Percentiles rank a stretch among this genome's conserved stretches.
Conservation (phyloP, 2,888 invertebrate species). For the Aphelenchoides bicaudatus region DNA sequence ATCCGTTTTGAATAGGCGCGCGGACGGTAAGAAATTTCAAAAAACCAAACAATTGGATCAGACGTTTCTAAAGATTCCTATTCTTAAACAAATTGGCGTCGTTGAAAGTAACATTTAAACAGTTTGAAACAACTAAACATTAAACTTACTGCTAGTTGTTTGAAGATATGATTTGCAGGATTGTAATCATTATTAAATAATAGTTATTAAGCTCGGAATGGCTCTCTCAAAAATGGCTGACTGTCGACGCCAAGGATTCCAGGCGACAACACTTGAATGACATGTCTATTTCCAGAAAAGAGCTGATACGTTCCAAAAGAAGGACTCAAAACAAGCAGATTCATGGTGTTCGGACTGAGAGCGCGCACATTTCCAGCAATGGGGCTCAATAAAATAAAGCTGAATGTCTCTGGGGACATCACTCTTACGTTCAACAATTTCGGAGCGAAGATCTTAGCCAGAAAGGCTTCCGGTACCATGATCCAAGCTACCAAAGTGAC, state of each 20-base stretch:
- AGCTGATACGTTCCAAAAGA: background rate
- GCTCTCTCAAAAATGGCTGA: conserved; percentile 12
- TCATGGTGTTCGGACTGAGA: background rate
- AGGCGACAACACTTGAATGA: conserved; percentile 8
- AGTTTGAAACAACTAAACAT: too few species aligned
- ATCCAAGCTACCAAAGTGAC: conserved; percentile 51
- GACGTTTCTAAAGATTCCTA: too few species aligned
- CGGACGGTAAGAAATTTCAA: too few species aligned
- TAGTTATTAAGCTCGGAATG: too few species aligned
- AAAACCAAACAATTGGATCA: too few species aligned
- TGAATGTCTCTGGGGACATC: conserved; percentile 25
- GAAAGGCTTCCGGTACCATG: conserved; percentile 49
- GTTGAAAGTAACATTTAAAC: too few species aligned
- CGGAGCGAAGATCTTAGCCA: conserved; percentile 30
- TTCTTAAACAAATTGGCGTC: too few species aligned
- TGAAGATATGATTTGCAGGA: too few species aligned
- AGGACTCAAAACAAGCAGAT: conserved; percentile 5
- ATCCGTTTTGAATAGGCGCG: too few species aligned
- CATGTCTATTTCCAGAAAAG: conserved; percentile 2
- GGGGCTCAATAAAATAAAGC: conserved; percentile 21
- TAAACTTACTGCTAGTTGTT: too few species aligned
- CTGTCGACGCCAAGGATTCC: conserved; percentile 17
- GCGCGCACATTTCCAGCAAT: conserved; percentile 9
- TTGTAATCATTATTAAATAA: too few species aligned
- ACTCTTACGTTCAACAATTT: conserved; percentile 23